Evolutionary conservation across 2,888 invertebrate species (phyloP), one percentile per base, ranked within the genome.

Genomic region (Diplolepis rosae): DNA sequence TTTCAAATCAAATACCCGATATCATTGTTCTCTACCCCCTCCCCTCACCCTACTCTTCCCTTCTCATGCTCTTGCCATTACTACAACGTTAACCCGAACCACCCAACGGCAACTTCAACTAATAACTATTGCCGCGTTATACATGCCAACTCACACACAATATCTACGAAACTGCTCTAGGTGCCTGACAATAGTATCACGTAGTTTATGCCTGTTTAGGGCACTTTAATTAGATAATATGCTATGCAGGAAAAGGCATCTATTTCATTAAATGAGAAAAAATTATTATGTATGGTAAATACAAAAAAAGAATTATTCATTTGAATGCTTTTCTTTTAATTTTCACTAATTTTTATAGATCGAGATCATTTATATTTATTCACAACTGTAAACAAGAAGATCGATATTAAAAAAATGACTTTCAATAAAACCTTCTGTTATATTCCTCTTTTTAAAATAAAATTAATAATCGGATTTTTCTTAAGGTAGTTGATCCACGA

Each of bases 1-100:
- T 87, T 87, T 85, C 87, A 87, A 88, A 88, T 88, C 87, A 87
- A 88, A 88, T 88, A 87, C 83, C 86, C 87, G 88, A 88, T 88
- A 88, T 88, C 87, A 87, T 88, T 88, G 88, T 87, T 88, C 85
- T 67, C 76, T 74, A n/a, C 32, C 50, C 51, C 18, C 56, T 22
- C 13, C 67, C 56, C 65, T 35, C 45, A 39, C 48, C 22, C 51
- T 28, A 56, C 66, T 48, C 56, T 39, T 42, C 30, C 50, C 39
- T 24, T 32, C 30, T 22, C 28, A 27, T 50, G 45, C 50, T 51
- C 76, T 72, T 80, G 73, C 73, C 77, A 78, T 79, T 79, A 74
- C 77, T 77, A 72, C 68, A 42, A 42, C n/a, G 71, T 56, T 68
- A 22, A 15, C 65, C 67, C 48, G 52, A 66, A 51, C 51, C 67